phyloP scores from a whole-genome alignment of 2,113 vertebrate genomes.

The Chloebia gouldiae region DNA sequence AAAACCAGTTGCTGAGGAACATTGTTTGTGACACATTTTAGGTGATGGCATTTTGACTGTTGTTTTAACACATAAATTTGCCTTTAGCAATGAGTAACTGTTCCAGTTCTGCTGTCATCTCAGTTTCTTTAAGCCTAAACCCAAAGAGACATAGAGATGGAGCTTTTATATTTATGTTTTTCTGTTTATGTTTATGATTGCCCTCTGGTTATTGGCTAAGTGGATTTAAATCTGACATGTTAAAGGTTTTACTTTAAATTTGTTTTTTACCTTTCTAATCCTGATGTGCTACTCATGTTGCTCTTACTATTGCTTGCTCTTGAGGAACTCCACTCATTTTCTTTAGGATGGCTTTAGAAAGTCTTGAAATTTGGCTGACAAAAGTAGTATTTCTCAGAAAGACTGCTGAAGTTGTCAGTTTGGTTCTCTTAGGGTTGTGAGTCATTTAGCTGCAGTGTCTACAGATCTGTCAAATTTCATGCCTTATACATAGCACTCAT shows the following conservation, averaged over 20 bases:
- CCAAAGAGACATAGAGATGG: neutral
- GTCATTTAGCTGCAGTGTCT: constrained; percentile 9
- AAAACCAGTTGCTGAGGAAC: neutral
- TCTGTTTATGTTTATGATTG: neutral
- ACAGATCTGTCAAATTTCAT: constrained; percentile 19
- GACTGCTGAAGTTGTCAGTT: neutral
- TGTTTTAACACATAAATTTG: neutral
- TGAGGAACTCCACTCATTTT: neutral
- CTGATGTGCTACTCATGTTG: neutral
- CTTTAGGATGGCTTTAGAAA: neutral
- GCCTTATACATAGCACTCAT: neutral
- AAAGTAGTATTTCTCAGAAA: neutral
- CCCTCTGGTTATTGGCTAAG: neutral
- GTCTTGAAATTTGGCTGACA: neutral
- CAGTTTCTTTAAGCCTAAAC: neutral
- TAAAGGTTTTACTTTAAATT: neutral
- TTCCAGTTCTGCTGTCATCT: neutral
- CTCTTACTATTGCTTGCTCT: neutral
- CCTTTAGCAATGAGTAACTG: neutral
- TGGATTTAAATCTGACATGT: neutral
- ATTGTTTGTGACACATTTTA: neutral
- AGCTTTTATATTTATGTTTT: neutral
- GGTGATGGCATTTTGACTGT: neutral
- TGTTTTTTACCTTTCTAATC: neutral
- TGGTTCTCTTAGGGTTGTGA: neutral